phyloP scores from a whole-genome alignment of 1,140 invertebrate species.

The Metaphire vulgaris region DNA sequence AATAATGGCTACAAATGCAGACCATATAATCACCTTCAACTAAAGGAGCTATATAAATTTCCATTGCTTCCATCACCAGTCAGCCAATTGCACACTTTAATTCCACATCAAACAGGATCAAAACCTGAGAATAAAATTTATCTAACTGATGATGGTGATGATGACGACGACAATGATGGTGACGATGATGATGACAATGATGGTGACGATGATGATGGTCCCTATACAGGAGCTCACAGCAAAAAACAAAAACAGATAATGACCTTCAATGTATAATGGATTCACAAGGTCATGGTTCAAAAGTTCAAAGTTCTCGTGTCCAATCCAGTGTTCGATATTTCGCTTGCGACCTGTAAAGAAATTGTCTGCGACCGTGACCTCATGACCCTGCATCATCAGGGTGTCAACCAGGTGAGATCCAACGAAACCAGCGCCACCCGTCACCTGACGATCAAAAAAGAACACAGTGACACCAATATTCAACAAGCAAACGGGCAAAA shows the following conservation, averaged over 20 bases:
- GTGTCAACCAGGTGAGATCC: slow-evolving; percentile 94
- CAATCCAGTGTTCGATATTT: slow-evolving; percentile 98
- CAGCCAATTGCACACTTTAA: no score
- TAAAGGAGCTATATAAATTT: background rate
- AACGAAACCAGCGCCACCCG: slow-evolving; percentile 97
- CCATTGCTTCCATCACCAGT: background rate
- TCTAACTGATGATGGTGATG: background rate
- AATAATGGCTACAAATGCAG: no score
- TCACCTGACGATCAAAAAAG: slow-evolving; percentile 59
- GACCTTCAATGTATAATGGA: slow-evolving; percentile 85
- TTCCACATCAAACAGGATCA: no score
- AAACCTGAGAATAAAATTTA: no score
- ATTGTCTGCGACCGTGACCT: slow-evolving; percentile 96
- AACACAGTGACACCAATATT: background rate
- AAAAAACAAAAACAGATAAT: no score
- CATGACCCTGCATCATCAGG: slow-evolving; percentile 92
- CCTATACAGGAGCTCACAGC: background rate
- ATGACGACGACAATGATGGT: background rate
- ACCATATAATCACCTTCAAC: background rate
- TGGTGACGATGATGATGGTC: background rate
- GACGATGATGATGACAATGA: background rate
- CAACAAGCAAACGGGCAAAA: background rate
- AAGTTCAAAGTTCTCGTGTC: slow-evolving; percentile 97
- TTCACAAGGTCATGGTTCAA: slow-evolving; percentile 99
- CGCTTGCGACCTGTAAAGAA: slow-evolving; percentile 94